Evolutionary conservation across 2,888 invertebrate species (phyloP), one percentile per base, ranked within the genome.

Genomic region (Eupithecia dodoneata): DNA sequence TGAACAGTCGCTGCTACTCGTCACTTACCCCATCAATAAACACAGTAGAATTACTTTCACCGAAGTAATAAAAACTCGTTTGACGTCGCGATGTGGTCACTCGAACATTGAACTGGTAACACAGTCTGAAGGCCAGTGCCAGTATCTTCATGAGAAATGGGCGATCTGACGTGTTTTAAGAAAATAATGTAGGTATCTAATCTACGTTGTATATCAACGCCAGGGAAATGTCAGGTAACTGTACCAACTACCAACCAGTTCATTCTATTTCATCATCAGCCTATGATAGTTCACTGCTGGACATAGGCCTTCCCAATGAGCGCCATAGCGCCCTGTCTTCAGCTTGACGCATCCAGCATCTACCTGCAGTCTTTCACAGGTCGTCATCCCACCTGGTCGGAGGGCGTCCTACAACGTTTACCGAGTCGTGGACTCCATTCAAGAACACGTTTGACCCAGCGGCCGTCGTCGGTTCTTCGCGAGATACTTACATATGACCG

Each of bases 1-100:
- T 30, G 30, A 30, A 30, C 30, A 30, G 30, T 30, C 75, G 73
- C 77, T 72, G 4, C 1, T 71, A 9, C 65, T n/a, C 9, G 63
- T 30, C 6, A 63, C 75, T 77, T 76, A 44, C 13, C 10, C 77
- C 77, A 18, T 49, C 72, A 15, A 66, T 73, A 70, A 76, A 45
- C 75, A 74, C 78, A 77, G 74, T 66, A 75, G 76, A 78, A 78
- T 75, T 82, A 82, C 82, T 82, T 82, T 82, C 82, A 79, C 82
- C 78, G 47, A 78, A 76, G 80, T 66, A 74, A 81, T 72, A 79
- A 80, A 79, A 80, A 81, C 80, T 52, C 41, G 76, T 74, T 73
- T 63, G 74, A 55, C 74, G 74, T 72, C 71, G 67, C 67, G 72
- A 71, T 72, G 45, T 75, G 76, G 74, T 76, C 77, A 81, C 74